Evolutionary conservation across 2,797 vertebrate species (phyloP), one percentile per base, ranked within the genome.

Genomic region (Protosalanx chinensis): DNA sequence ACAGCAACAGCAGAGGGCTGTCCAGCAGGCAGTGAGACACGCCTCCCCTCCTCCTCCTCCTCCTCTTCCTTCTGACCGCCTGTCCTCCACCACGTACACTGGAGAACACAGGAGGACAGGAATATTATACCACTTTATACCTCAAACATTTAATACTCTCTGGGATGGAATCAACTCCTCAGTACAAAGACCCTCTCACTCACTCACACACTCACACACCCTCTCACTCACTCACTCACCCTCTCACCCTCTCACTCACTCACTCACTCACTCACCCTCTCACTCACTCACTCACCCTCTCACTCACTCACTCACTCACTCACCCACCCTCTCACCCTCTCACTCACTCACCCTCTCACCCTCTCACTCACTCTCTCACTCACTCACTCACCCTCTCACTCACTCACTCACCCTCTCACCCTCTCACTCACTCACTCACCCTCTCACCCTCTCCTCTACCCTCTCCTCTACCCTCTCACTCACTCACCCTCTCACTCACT

Each of bases 1-100:
- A 87, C 94, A 97, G 89, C 96, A 98, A 88, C 96, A 98, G 87
- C 96, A 98, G 71, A 98, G 91, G 0, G 93, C 93, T 0, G 95
- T 93, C 81, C 93, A 95, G 73, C 96, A 97, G 0, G 93, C 94
- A 0, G 93, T 93, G 78, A 97, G 88, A 81, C 94, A 95, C 29
- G 94, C 85, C 5, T 90, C 90, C 20, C 93, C 85, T 0, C 90
- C 85, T 0, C 90, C 92, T 2, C 93, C 92, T 68, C 92, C 84
- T 85, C 88, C 65, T 30, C 59, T 29, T 6, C 27, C 33, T 8
- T 32, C 56, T 16, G 84, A 86, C 79, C 88, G 93, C 80, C 88
- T 89, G 81, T 95, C 93, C 87, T 95, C 93, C 69, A 95, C 94
- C 23, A 95, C 92, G 1, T 95, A 95, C 77, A 95, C 94, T 95